Evolutionary conservation across 2,888 invertebrate species (phyloP), one percentile per base, ranked within the genome.

Genomic region (Allolobophora icterica): DNA sequence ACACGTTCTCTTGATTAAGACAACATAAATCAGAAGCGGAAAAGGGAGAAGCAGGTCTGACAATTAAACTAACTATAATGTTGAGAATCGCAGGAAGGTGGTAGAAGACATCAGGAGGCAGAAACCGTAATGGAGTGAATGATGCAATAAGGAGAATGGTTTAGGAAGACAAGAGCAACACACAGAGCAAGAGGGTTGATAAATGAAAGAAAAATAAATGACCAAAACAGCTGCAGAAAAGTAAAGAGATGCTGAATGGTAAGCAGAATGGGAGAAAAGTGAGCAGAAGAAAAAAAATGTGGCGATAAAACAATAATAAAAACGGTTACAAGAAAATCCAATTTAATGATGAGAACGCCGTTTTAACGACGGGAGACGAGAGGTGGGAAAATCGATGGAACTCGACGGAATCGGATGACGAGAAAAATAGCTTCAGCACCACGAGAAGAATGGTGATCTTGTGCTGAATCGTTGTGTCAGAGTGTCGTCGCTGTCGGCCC

Each of bases 381-480:
- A 71, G 71, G 71, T 71, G 71, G 71, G 30, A 71, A 71, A 71
- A 71, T n/a, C 71, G n/a, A 71, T n/a, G 30, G 71, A 71, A n/a
- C n/a, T n/a, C n/a, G n/a, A n/a, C n/a, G n/a, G n/a, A n/a, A 71
- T 71, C 71, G 3, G 71, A 71, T 71, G n/a, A 11, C n/a, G 1
- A 71, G 71, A 8, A 71, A 6, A n/a, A 8, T 0, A 71, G 30
- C 71, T 17, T 92, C 90, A 92, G 89, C 99, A 99, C 99, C 99
- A 99, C 92, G 99, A 99, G 96, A 99, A 99, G 96, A 99, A 99
- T 0, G 99, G 99, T 95, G 98, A 98, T 96, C 98, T 98, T 95
- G 98, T 98, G 96, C 98, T 98, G 97, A 99, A 99, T 96, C 98
- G 97, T 96, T 99, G 99, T 93, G 95, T 95, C 92, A 94, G 95